These are phyloP conservation scores for Drosophila rhopaloa DNA, from an alignment of 1,140 invertebrate genomes.

Conservation along the genomic window DNA sequence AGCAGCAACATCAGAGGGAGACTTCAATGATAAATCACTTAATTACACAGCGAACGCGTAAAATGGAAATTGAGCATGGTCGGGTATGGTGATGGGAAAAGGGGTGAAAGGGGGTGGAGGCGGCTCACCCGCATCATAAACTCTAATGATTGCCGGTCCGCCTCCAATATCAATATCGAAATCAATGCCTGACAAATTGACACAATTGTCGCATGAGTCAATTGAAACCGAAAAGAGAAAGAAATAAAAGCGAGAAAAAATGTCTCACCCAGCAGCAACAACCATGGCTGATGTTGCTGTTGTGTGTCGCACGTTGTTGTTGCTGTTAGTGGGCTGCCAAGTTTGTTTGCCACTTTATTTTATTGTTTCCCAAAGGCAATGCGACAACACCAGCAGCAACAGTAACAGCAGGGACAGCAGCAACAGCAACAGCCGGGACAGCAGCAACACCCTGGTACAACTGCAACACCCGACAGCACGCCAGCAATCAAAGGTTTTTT, in stretches of 20 bases:
- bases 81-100: neutral
- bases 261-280: slow-evolving; percentile 23
- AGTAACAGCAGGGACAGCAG: neutral
- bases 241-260: slow-evolving; percentile 14
- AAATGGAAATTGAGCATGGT: slow-evolving; percentile 81
- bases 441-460: slow-evolving; percentile 26
- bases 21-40: slow-evolving; percentile 82
- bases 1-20: slow-evolving; percentile 56
- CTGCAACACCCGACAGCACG: slow-evolving; percentile 4
- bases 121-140: slow-evolving; percentile 72
- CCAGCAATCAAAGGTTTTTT: slow-evolving; percentile 31
- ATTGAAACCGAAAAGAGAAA: slow-evolving; percentile 52
- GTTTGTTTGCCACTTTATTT: slow-evolving; percentile 78
- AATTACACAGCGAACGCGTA: slow-evolving; percentile 78
- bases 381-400: slow-evolving; percentile 42
- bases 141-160: slow-evolving; percentile 64
- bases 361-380: slow-evolving; percentile 71
- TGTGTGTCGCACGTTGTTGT: slow-evolving; percentile 27
- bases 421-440: neutral
- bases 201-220: slow-evolving; percentile 80
- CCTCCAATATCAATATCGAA: slow-evolving; percentile 65
- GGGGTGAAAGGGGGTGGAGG: slow-evolving; percentile 7
- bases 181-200: slow-evolving; percentile 78
- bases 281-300: slow-evolving; percentile 32
- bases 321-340: slow-evolving; percentile 46